Conservation (phyloP, 2,888 invertebrate species). For the Phyllotreta cruciferae region DNA sequence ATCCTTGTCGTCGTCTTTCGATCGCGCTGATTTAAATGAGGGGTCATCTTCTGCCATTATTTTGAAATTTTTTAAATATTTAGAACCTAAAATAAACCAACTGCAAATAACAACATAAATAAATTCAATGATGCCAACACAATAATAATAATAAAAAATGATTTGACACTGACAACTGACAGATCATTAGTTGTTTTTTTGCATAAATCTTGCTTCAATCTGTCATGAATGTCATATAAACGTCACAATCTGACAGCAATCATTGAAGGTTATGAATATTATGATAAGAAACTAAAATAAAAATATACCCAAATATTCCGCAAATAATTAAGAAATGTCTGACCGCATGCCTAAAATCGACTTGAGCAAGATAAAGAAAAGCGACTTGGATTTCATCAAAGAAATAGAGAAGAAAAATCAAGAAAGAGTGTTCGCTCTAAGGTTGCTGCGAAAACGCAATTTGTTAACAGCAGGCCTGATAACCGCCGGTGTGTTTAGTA, state of each 20-base stretch:
- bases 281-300: neutral
- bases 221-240: too few relatives aligned
- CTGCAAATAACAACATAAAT: conserved; percentile 18
- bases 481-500: conserved; percentile 73
- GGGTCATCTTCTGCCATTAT: conserved; percentile 43
- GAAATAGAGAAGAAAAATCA: conserved; percentile 78
- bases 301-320: neutral
- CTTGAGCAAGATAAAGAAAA: conserved; percentile 63
- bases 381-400: conserved; percentile 81
- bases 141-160: conserved; percentile 21
- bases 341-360: conserved; percentile 67
- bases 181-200: neutral
- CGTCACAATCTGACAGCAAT: too few relatives aligned
- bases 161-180: conserved; percentile 18
- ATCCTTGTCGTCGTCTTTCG: conserved; percentile 39
- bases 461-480: conserved; percentile 71
- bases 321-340: conserved; percentile 44
- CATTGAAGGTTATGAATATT: neutral
- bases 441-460: conserved; percentile 70
- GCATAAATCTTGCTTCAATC: neutral
- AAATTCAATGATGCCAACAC: too few relatives aligned
- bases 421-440: conserved; percentile 73
- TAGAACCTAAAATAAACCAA: conserved; percentile 28
- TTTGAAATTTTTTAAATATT: conserved; percentile 33
- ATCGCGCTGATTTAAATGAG: conserved; percentile 35